Evolutionary conservation across 2,113 vertebrate genomes (phyloP), one percentile per base, ranked within the genome.

Genomic region (Hemicordylus capensis): DNA sequence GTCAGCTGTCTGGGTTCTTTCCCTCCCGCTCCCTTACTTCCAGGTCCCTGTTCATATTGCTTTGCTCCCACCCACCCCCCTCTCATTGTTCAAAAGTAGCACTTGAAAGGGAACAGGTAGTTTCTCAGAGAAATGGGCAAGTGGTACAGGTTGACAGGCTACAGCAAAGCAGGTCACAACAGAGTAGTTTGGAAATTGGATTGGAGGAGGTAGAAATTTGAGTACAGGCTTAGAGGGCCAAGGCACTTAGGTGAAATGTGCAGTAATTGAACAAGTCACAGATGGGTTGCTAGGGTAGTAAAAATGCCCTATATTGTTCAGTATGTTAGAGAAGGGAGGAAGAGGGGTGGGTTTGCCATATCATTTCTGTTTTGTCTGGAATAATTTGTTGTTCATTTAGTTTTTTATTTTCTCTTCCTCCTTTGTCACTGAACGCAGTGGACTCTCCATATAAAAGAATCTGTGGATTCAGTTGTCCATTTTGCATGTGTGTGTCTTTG

Each of bases 61-160:
- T 20, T 59, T 56, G 44, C 51, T 70, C 10, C 20, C 44, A n/a
- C n/a, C n/a, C n/a, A n/a, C 17, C 20, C 63, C 17, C 58, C 20
- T 63, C 12, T 54, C 6, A 20, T 80, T 63, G 89, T 85, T 78
- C 63, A 42, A 12, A 1, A 1, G 26, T 58, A 17, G 76, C 54
- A 28, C 84, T 91, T 85, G 59, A 81, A 86, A 88, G 73, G 7
- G 48, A 39, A 28, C 37, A 74, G 59, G 75, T 4, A 44, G 12
- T 83, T 90, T 80, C 80, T 66, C 37, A 87, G 67, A 79, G 87
- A 84, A 88, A 59, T 39, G n/a, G 85, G 58, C 80, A 8, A 84
- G 4, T 14, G 26, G 0, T 42, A 37, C 28, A 42, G 75, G 67
- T 61, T 72, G 67, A 82, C 64, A 77, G 64, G 80, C 56, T 22